Base-by-base conservation (phyloP, 2,888 invertebrate species). In the Amiota mariae region DNA sequence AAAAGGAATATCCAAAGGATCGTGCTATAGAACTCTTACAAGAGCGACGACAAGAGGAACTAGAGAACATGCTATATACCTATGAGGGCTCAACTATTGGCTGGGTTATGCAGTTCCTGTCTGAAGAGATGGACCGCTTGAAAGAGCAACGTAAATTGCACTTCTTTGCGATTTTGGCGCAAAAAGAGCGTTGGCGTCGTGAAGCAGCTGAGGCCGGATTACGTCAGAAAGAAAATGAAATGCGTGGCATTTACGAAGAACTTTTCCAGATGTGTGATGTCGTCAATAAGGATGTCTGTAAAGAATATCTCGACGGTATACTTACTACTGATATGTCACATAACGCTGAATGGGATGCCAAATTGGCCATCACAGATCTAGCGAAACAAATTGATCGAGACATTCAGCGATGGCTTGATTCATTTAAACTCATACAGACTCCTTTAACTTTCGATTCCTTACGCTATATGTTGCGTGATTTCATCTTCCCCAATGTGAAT, bases 141-240 rank as follows among this genome's bases (percentile, higher is more conserved):
- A 92, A 94, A 76, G 95, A 95, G 80, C 96, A 97, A 87, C 91
- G 96, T 8, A 92, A 93, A 74, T 93, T 95, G 13, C 96, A 97
- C 81, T 95, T 96, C 0, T 93, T 94, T 86, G 93, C 94, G 46
- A 91, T 96, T 79, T 89, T 96, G 56, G 95, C 95, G 0, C 95
- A 96, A 82, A 91, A 95, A 48, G 94, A 96, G 82, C 92, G 96
- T 77, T 91, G 93, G 78, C 92, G 93, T 85, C 91, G 95, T 0
- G 96, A 97, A 88, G 95, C 96, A 0, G 93, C 93, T 10, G 96
- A 96, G 88, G 94, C 95, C 2, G 96, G 96, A 0, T 90, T 94
- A 68, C 90, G 96, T 20, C 96, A 97, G 88, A 92, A 92, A 68
- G 96, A 97, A 87, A 92, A 94, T 78, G 91, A 93, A 72, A 90